Conservation (phyloP, 2,113 vertebrate species). For the Clarias macrocephalus region DNA sequence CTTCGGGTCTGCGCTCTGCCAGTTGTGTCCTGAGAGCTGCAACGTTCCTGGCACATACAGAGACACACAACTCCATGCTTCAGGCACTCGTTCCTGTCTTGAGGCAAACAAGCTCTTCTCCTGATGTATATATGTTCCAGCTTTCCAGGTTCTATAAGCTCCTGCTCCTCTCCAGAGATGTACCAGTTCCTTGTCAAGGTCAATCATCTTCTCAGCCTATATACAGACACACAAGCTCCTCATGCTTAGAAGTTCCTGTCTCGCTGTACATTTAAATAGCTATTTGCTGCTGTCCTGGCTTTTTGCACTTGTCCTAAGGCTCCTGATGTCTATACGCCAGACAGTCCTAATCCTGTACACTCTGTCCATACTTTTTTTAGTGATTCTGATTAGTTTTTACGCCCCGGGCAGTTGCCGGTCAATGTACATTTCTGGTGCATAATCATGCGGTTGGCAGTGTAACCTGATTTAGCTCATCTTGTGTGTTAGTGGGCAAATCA, state of each 20-base stretch:
- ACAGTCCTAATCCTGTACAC: too few species aligned
- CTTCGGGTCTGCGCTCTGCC: background rate
- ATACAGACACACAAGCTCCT: background rate
- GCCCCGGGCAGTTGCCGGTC: too few species aligned
- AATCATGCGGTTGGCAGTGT: too few species aligned
- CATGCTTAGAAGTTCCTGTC: background rate
- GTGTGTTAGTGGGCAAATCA: too few species aligned
- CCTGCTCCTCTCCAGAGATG: background rate
- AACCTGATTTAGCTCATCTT: too few species aligned
- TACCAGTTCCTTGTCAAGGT: background rate
- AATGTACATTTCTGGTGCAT: too few species aligned
- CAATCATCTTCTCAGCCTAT: background rate
- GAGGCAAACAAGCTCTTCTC: background rate
- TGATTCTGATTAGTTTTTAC: too few species aligned
- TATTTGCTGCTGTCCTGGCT: background rate
- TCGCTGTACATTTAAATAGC: background rate
- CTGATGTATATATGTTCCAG: background rate
- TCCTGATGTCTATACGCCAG: background rate
- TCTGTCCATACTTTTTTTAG: too few species aligned
- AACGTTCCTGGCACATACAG: background rate
- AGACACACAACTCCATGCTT: background rate
- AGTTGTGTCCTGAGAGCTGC: background rate
- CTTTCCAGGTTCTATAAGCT: background rate
- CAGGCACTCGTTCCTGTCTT: background rate
- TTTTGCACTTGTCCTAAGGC: background rate